Evolutionary conservation across 2,888 invertebrate species (phyloP).

Genomic region (Caenorhabditis afra): DNA sequence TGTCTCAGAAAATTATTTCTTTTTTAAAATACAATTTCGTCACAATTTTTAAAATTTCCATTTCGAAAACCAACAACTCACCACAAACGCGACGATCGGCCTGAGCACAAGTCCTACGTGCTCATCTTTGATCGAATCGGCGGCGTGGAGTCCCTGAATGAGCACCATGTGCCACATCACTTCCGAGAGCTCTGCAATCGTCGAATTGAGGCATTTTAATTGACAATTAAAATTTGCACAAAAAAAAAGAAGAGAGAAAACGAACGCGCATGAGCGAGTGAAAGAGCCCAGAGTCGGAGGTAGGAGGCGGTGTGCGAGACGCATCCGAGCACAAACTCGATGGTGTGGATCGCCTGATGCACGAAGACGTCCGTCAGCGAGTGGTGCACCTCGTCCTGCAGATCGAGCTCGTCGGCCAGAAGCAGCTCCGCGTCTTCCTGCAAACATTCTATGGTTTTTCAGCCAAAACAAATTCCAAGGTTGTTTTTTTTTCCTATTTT

Average conservation of each 20-base stretch:
- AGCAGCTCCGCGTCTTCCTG: conserved; percentile 40
- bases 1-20: too few species aligned
- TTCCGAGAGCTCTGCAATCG: conserved; percentile 69
- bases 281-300: conserved; percentile 97
- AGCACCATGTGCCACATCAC: conserved; percentile 74
- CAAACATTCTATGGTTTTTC: too few species aligned
- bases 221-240: too few species aligned
- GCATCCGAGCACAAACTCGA: conserved; percentile 97
- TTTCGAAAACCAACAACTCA: too few species aligned
- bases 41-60: too few species aligned
- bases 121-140: conserved; percentile 19
- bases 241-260: too few species aligned
- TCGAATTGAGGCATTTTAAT: too few species aligned
- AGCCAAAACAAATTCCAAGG: neutral
- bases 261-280: conserved; percentile 97
- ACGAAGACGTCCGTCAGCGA: conserved; percentile 54
- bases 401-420: conserved; percentile 35
- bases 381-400: conserved; percentile 35
- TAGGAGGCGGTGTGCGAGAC: conserved; percentile 99
- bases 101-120: neutral
- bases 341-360: conserved; percentile 90
- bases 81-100: conserved; percentile 34
- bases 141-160: conserved; percentile 60
- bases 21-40: too few species aligned
- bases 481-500: neutral